Conservation (phyloP, 2,888 invertebrate genomes). For the Mongoloraphidia duomilia region DNA sequence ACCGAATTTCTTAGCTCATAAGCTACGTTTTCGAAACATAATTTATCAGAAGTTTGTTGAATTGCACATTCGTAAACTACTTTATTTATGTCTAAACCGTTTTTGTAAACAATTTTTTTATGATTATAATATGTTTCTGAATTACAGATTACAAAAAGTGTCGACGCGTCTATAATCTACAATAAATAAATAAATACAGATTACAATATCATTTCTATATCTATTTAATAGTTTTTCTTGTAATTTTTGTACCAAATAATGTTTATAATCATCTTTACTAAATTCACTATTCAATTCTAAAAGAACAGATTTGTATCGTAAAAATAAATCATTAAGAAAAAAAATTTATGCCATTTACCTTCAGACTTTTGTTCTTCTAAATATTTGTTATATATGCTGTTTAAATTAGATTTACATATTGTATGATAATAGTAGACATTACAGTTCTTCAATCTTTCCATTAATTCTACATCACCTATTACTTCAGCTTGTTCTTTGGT, state of each 20-base stretch:
- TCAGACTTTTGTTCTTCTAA: neutral
- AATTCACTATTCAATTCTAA: neutral
- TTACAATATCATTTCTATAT: neutral
- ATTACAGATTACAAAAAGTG: too few species aligned
- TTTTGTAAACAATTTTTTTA: constrained; percentile 1
- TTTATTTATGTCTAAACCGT: neutral
- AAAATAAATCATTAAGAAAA: neutral
- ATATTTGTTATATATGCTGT: neutral
- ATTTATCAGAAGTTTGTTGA: neutral
- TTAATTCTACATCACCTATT: neutral
- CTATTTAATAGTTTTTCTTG: neutral
- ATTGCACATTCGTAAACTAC: neutral
- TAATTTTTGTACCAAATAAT: neutral
- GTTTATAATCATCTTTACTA: neutral
- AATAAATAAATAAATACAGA: too few species aligned
- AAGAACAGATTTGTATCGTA: neutral
- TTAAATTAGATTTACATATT: neutral
- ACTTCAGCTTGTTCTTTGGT: neutral
- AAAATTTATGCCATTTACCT: neutral
- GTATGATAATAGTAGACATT: neutral
- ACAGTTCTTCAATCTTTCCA: neutral
- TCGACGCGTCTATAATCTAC: too few species aligned
- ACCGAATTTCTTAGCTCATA: too few species aligned
- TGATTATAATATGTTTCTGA: too few species aligned
- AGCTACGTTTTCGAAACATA: neutral